Evolutionary conservation across 2,113 vertebrate species (phyloP).

Genomic region (Pangasianodon gigas): DNA sequence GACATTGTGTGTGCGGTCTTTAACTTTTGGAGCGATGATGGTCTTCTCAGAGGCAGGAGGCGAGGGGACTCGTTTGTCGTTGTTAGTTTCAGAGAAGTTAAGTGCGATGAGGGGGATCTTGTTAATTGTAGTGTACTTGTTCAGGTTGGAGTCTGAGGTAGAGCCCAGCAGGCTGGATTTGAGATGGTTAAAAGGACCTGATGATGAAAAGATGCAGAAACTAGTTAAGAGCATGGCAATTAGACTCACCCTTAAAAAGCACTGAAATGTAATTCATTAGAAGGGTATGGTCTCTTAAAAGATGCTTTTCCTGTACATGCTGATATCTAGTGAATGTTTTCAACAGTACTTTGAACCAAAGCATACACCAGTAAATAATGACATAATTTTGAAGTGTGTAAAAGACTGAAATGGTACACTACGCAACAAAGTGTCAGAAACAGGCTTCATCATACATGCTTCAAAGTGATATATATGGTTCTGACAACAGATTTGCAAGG

Average conservation of each 20-base stretch:
- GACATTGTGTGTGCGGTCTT: slow-evolving; percentile 98
- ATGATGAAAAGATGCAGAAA: slow-evolving; percentile 31
- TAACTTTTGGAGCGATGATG: slow-evolving; percentile 97
- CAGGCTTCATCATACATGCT: slow-evolving; percentile 5
- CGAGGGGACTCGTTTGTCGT: slow-evolving; percentile 91
- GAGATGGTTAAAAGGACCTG: slow-evolving; percentile 95
- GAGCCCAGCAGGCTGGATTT: slow-evolving; percentile 96
- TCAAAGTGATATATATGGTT: not conserved
- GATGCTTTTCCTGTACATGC: not conserved
- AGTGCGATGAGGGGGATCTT: slow-evolving; percentile 97
- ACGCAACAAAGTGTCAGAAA: not conserved
- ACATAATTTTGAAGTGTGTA: not conserved
- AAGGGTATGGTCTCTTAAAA: not conserved
- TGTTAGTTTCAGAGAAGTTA: slow-evolving; percentile 91
- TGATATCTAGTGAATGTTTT: not conserved
- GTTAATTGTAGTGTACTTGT: slow-evolving; percentile 98
- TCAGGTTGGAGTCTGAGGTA: slow-evolving; percentile 98
- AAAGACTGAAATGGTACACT: not conserved
- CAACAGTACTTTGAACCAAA: not conserved
- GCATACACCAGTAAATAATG: slow-evolving; percentile 2
- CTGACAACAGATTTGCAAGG: slow-evolving; percentile 20
- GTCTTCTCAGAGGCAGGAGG: slow-evolving; percentile 93
- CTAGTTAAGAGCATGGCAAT: not conserved
- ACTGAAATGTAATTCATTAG: not conserved
- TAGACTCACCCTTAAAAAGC: slow-evolving; percentile 3